Evolutionary conservation across 1,140 invertebrate species (phyloP).

Genomic region (Meloidogyne exigua): DNA sequence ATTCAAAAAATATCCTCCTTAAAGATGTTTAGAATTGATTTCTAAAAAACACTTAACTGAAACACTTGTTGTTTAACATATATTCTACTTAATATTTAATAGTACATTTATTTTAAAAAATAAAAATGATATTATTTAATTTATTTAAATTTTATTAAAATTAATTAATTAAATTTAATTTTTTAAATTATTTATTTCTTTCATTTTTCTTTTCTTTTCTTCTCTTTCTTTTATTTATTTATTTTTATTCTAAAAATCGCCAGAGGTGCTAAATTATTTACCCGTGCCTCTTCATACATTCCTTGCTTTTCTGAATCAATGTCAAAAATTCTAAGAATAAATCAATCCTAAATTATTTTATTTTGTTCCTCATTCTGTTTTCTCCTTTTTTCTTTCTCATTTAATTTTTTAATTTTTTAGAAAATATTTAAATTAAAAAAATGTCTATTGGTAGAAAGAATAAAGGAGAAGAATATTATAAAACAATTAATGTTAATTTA

Average conservation of each 20-base stretch:
- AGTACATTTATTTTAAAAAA: no score
- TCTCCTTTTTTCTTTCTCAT: no score
- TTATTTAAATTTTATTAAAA: no score
- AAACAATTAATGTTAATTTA: background rate
- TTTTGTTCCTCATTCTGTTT: background rate
- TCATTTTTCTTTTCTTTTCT: background rate
- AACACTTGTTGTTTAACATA: no score
- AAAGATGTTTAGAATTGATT: no score
- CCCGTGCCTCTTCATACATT: background rate
- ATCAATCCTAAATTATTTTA: background rate
- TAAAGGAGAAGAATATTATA: background rate
- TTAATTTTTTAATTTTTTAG: background rate
- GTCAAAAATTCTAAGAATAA: background rate
- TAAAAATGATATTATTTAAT: no score
- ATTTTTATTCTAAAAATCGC: background rate
- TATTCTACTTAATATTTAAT: no score
- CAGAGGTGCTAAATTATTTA: background rate
- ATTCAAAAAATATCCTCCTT: no score
- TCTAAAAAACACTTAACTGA: no score
- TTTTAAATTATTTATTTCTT: no score
- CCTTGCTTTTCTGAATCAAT: background rate
- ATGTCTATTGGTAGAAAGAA: background rate
- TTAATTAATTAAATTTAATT: no score
- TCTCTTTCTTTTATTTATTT: background rate
- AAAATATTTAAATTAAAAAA: no score